A percentile compares a stretch with the other conserved stretches of the same genome.
Evolutionary conservation across 2,113 vertebrate genomes (phyloP).

Genomic region (Anthoscopus minutus): DNA sequence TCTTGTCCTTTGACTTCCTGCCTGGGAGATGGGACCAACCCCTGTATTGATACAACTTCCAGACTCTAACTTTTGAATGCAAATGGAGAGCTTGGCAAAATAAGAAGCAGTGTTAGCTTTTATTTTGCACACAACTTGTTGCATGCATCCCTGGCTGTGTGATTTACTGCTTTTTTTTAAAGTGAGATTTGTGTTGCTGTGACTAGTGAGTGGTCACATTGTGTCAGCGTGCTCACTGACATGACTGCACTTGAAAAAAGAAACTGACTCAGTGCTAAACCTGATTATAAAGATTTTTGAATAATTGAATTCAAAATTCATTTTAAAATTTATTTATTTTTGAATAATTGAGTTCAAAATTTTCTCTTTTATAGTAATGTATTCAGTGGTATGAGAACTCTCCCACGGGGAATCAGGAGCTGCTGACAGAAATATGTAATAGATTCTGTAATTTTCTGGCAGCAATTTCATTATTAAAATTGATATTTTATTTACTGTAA

Average conservation of each 20-base stretch:
- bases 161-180: not conserved
- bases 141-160: not conserved
- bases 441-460: not conserved
- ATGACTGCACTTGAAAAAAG: not conserved
- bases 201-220: not conserved
- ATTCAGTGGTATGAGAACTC: not conserved
- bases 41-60: rapidly evolving
- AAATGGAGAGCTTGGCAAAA: not conserved
- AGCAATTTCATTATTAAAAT: not conserved
- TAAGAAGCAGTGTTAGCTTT: not conserved
- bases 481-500: not conserved
- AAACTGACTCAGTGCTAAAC: not conserved
- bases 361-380: not conserved
- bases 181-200: not conserved
- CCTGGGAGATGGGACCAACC: not conserved
- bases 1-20: not conserved
- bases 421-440: not conserved
- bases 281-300: not conserved
- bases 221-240: not conserved
- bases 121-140: not conserved
- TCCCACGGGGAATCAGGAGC: not conserved
- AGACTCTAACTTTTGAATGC: not conserved
- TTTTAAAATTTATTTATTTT: no score
- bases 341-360: not conserved
- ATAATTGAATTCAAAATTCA: not conserved